Conservation (phyloP, 1,140 invertebrate species). For the Trichomalopsis sarcophagae region DNA sequence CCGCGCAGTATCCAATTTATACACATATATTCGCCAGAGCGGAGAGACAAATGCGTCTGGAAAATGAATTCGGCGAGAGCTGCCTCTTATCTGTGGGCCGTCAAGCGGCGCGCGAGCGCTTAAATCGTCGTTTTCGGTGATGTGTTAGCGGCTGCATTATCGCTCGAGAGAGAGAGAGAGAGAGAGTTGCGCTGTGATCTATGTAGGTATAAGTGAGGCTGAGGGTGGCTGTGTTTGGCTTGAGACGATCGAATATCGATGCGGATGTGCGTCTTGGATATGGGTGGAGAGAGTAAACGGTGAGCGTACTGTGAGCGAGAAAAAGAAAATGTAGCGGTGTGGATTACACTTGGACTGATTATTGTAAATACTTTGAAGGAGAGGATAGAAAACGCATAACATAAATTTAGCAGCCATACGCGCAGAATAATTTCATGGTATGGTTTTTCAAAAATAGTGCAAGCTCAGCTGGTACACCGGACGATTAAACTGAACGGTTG, state of each 20-base stretch:
- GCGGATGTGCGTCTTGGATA: too few species aligned
- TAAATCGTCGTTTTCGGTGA: slow-evolving; percentile 41
- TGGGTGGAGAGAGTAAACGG: too few species aligned
- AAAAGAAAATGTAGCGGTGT: too few species aligned
- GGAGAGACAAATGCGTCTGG: slow-evolving; percentile 14
- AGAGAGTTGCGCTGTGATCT: too few species aligned
- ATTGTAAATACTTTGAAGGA: background rate
- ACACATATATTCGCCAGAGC: slow-evolving; percentile 12
- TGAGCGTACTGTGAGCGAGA: too few species aligned
- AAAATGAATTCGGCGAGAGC: slow-evolving; percentile 40
- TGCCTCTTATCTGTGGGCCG: slow-evolving; percentile 27
- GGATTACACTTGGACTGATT: too few species aligned
- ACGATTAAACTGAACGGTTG: background rate
- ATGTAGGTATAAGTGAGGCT: too few species aligned
- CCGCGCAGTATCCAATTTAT: slow-evolving; percentile 41
- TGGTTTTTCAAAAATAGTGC: too few species aligned
- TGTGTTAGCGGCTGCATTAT: slow-evolving; percentile 47
- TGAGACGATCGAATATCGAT: too few species aligned
- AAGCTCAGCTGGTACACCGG: background rate
- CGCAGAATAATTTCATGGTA: background rate
- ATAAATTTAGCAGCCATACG: background rate
- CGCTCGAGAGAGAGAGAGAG: background rate
- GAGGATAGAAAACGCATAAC: background rate
- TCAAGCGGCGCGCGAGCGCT: background rate
- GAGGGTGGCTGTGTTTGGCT: too few species aligned